Percentiles rank a stretch among this genome's conserved stretches.
phyloP scores from a whole-genome alignment of 2,888 invertebrate species.

The Eristalis intricaria region DNA sequence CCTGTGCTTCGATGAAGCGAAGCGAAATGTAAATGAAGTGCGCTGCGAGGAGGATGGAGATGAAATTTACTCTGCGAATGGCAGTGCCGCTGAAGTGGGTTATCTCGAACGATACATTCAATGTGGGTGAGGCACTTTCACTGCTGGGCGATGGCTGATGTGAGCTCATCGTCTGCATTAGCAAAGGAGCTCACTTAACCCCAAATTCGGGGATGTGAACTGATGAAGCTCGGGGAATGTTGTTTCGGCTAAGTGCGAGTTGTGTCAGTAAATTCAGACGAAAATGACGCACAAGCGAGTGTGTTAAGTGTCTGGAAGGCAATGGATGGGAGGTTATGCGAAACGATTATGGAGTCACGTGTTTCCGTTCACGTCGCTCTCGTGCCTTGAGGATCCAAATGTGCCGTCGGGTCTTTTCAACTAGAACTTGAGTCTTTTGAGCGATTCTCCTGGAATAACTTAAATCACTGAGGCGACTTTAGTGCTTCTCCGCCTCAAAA shows the following conservation, averaged over 20 bases:
- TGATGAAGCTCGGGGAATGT: background rate
- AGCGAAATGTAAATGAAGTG: conserved; percentile 43
- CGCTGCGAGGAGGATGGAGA: background rate
- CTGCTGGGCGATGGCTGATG: background rate
- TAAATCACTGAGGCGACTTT: too few species aligned
- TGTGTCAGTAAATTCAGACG: background rate
- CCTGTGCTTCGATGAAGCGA: conserved; percentile 34
- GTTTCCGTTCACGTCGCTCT: background rate
- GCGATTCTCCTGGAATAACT: too few species aligned
- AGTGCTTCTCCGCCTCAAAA: too few species aligned
- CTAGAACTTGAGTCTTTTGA: too few species aligned
- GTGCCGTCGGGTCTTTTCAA: background rate
- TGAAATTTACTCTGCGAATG: background rate
- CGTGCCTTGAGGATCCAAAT: background rate
- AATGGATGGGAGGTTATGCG: background rate
- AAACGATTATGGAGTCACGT: background rate
- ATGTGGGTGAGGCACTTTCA: background rate
- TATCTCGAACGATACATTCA: background rate
- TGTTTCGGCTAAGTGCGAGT: background rate
- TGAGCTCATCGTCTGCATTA: background rate
- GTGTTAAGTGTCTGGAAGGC: background rate
- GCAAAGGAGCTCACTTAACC: background rate
- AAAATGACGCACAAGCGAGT: background rate
- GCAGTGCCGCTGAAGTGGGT: conserved; percentile 2
- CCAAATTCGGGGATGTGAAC: background rate